Evolutionary conservation across 1,140 invertebrate species (phyloP).

Genomic region (Holcopasites calliopsidis): DNA sequence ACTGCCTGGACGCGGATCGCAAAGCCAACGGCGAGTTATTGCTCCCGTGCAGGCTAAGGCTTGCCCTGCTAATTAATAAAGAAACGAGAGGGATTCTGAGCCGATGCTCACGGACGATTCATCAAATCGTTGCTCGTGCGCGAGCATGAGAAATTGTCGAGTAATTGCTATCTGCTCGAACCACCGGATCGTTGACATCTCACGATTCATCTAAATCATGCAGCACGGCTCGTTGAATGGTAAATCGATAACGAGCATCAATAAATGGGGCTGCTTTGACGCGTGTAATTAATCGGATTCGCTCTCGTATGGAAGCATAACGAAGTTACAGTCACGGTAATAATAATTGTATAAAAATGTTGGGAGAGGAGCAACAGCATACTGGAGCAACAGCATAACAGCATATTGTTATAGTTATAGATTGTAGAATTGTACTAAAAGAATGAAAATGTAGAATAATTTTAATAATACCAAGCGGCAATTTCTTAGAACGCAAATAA

Average conservation of each 20-base stretch:
- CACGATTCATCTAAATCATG: too few species aligned
- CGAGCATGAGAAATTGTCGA: background rate
- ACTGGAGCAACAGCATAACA: too few species aligned
- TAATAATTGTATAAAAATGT: background rate
- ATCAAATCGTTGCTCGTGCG: background rate
- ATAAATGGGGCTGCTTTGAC: background rate
- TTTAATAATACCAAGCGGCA: too few species aligned
- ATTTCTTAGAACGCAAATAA: background rate
- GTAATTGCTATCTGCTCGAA: background rate
- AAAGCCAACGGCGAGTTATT: conserved; percentile 33
- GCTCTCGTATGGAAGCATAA: background rate
- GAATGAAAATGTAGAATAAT: too few species aligned
- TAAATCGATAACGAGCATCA: background rate
- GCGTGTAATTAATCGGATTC: background rate
- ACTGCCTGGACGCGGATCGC: background rate
- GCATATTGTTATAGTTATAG: too few species aligned
- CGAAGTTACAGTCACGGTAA: too few species aligned
- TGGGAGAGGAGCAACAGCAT: too few species aligned
- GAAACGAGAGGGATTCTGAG: background rate
- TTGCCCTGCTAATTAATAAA: conserved; percentile 21
- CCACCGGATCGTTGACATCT: background rate
- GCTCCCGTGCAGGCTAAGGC: background rate
- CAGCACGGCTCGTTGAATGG: background rate
- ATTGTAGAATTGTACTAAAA: too few species aligned
- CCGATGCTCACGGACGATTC: background rate